A percentile compares a stretch with the other conserved stretches of the same genome.
These are phyloP conservation scores for Rhamnusium bicolor DNA, from an alignment of 2,888 invertebrate genomes.

Conservation along the genomic window DNA sequence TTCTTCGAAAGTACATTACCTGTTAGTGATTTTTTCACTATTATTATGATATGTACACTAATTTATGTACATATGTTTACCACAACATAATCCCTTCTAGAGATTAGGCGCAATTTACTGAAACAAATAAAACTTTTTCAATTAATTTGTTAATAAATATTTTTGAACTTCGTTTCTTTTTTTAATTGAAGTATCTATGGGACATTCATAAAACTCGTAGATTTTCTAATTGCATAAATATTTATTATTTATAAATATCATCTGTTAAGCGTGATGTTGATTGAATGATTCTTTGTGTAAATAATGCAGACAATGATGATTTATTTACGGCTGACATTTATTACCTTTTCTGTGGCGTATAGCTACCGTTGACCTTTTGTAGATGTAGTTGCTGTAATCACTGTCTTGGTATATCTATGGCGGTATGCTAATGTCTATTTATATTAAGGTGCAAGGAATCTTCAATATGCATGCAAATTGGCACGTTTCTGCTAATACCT, in stretches of 20 bases:
- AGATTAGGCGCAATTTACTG: too few species aligned
- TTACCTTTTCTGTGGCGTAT: conserved; percentile 4
- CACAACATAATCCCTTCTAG: too few species aligned
- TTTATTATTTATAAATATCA: background rate
- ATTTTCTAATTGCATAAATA: background rate
- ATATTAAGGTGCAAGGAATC: conserved; percentile 51
- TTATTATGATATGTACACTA: too few species aligned
- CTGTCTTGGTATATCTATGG: background rate
- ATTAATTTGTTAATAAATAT: too few species aligned
- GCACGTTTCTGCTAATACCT: conserved; percentile 48
- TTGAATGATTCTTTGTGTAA: background rate
- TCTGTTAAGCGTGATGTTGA: background rate
- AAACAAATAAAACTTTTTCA: too few species aligned
- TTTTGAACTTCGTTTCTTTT: too few species aligned
- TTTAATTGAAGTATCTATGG: too few species aligned
- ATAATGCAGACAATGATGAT: background rate
- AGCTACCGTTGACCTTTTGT: conserved; percentile 16
- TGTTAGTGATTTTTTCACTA: too few species aligned
- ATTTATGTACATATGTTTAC: too few species aligned
- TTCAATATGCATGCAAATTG: conserved; percentile 51
- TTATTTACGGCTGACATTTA: conserved; percentile 14
- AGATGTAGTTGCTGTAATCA: background rate
- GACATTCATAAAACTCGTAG: too few species aligned
- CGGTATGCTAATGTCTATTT: conserved; percentile 49
- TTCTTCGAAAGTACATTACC: too few species aligned